These are phyloP conservation scores for Trachelus troglodyta DNA, from an alignment of 2,888 invertebrate genomes.

Conservation along the genomic window DNA sequence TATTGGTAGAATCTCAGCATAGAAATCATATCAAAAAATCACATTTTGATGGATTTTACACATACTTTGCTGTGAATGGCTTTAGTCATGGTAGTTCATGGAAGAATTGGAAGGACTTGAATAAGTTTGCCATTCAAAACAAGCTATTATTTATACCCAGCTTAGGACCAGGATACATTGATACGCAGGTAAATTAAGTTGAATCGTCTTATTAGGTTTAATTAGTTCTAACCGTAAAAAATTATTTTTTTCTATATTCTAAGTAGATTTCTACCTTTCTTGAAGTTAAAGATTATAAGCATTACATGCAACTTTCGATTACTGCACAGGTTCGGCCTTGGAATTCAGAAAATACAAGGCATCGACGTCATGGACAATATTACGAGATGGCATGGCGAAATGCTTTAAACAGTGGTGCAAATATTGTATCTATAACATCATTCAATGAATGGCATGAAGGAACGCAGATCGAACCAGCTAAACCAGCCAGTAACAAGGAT, in stretches of 20 bases:
- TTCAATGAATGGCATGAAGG: slow-evolving; percentile 84
- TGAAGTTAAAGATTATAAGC: neutral
- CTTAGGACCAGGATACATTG: slow-evolving; percentile 78
- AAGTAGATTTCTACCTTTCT: neutral
- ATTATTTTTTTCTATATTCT: neutral
- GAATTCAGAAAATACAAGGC: slow-evolving; percentile 70
- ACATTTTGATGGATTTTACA: slow-evolving; percentile 74
- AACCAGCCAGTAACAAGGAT: slow-evolving; percentile 61
- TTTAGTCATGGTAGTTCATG: slow-evolving; percentile 75
- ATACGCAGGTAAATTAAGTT: slow-evolving; percentile 67
- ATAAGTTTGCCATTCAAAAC: slow-evolving; percentile 71
- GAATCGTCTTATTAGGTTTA: neutral
- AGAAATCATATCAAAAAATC: slow-evolving; percentile 69
- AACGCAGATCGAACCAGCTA: slow-evolving; percentile 78
- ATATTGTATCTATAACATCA: slow-evolving; percentile 75
- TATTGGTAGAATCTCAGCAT: slow-evolving; percentile 70
- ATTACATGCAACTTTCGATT: neutral
- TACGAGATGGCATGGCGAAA: slow-evolving; percentile 74
- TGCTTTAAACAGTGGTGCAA: slow-evolving; percentile 70
- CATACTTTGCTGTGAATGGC: slow-evolving; percentile 75
- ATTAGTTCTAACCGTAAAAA: neutral
- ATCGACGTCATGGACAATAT: slow-evolving; percentile 71
- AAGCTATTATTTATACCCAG: slow-evolving; percentile 75
- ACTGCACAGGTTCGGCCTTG: slow-evolving; percentile 68
- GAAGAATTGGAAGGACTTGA: slow-evolving; percentile 71